phyloP scores from a whole-genome alignment of 1,140 invertebrate species.

The Hetaerina americana region DNA sequence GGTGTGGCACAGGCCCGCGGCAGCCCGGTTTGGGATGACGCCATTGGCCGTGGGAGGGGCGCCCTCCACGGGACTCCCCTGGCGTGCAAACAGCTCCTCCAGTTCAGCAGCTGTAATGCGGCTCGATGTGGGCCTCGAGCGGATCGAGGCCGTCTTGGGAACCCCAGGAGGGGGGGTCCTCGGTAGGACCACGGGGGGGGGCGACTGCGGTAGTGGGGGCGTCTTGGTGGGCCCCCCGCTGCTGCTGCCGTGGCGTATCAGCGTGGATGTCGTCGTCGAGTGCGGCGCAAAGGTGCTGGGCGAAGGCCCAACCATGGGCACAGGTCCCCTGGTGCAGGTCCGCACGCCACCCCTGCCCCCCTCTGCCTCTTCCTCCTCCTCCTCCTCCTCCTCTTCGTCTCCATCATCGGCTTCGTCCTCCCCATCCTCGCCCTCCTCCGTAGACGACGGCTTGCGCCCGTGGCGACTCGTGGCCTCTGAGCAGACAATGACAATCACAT shows the following conservation, averaged over 20 bases:
- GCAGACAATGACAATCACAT: neutral
- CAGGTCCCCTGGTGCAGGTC: neutral
- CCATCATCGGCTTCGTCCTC: slow-evolving; percentile 11
- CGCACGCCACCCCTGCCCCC: slow-evolving; percentile 37
- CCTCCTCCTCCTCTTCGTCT: slow-evolving; percentile 47
- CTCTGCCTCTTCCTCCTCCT: slow-evolving; percentile 46
- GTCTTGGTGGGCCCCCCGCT: too few species aligned
- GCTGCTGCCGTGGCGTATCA: neutral
- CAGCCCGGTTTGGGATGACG: neutral
- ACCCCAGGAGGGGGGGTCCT: neutral
- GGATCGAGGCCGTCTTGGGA: slow-evolving; percentile 72
- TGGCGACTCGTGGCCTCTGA: neutral
- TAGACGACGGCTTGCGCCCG: neutral
- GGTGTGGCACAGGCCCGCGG: slow-evolving; percentile 23
- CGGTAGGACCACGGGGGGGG: neutral
- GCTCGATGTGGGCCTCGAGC: slow-evolving; percentile 68
- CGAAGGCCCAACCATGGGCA: neutral
- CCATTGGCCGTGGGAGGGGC: slow-evolving; percentile 15
- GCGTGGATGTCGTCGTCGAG: neutral
- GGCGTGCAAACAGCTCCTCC: slow-evolving; percentile 78
- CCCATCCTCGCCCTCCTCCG: neutral
- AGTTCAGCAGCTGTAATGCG: slow-evolving; percentile 79
- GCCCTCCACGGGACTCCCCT: slow-evolving; percentile 39
- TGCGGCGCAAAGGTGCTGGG: neutral
- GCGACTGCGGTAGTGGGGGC: neutral